Conservation (phyloP, 1,140 invertebrate species). For the Drosophila ogumai region DNA sequence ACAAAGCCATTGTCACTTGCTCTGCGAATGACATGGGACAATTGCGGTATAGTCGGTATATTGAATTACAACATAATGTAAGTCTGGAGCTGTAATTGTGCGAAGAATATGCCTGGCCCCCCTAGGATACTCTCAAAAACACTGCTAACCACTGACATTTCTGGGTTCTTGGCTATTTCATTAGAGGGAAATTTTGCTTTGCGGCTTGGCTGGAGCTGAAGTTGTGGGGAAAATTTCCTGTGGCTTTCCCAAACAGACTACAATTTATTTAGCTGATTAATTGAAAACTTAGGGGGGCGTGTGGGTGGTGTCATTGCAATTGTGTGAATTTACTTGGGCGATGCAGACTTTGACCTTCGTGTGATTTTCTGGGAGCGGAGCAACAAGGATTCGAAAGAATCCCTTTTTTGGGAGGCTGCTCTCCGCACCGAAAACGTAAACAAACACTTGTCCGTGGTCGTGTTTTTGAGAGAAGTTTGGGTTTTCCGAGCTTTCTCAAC, state of each 20-base stretch:
- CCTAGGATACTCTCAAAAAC: background rate
- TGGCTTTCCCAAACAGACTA: slow-evolving; percentile 18
- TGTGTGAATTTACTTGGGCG: slow-evolving; percentile 23
- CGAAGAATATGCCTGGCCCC: too few relatives aligned
- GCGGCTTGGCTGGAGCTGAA: slow-evolving; percentile 16
- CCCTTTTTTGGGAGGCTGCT: slow-evolving; percentile 13
- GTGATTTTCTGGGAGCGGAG: slow-evolving; percentile 14
- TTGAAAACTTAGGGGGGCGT: slow-evolving; percentile 18
- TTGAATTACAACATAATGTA: slow-evolving; percentile 28
- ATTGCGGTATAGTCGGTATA: slow-evolving; percentile 12
- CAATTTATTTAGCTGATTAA: slow-evolving; percentile 62
- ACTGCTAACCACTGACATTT: slow-evolving; percentile 13
- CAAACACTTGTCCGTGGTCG: slow-evolving; percentile 71
- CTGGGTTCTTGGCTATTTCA: slow-evolving; percentile 27
- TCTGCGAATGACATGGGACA: slow-evolving; percentile 1
- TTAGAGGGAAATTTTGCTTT: slow-evolving; percentile 32
- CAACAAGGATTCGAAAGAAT: slow-evolving; percentile 35
- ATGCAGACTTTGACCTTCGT: slow-evolving; percentile 48
- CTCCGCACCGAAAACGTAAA: slow-evolving; percentile 66
- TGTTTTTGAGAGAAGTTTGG: slow-evolving; percentile 20
- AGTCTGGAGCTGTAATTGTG: background rate
- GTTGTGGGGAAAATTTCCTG: slow-evolving; percentile 36
- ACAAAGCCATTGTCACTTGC: slow-evolving; percentile 18
- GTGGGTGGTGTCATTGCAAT: slow-evolving; percentile 17
- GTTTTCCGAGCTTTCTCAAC: slow-evolving; percentile 40